These are phyloP conservation scores for Macrotus californicus DNA, from an alignment of 2,113 vertebrate species.

Conservation along the genomic window DNA sequence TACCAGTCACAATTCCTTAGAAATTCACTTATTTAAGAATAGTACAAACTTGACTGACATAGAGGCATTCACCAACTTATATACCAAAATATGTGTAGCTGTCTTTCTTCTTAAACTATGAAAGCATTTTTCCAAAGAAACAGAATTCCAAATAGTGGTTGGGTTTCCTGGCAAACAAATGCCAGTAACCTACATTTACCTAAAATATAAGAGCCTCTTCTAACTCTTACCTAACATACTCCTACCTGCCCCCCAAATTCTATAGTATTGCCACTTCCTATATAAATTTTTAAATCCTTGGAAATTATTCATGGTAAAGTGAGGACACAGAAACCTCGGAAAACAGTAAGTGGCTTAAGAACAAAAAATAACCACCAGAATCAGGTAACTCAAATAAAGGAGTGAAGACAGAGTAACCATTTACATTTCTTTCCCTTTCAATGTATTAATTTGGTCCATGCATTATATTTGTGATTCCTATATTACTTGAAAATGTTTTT, in stretches of 20 bases:
- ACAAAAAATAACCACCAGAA: background rate
- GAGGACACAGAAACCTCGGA: background rate
- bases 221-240: background rate
- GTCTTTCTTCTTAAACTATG: conserved; percentile 27
- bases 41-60: conserved; percentile 16
- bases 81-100: conserved; percentile 24
- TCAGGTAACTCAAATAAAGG: background rate
- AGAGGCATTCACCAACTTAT: conserved; percentile 1
- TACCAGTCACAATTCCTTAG: conserved; percentile 10
- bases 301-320: background rate
- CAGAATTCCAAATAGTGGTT: conserved; percentile 13
- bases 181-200: background rate
- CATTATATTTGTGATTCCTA: background rate
- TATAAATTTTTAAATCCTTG: background rate
- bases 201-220: background rate
- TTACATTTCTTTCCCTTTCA: background rate
- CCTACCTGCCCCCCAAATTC: background rate
- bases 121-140: conserved; percentile 20
- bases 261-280: background rate
- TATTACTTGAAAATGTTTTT: background rate
- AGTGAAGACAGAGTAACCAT: background rate
- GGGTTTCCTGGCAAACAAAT: background rate
- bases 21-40: background rate
- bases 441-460: background rate
- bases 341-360: background rate